phyloP scores from a whole-genome alignment of 2,888 invertebrate genomes.

The Myathropa florea region DNA sequence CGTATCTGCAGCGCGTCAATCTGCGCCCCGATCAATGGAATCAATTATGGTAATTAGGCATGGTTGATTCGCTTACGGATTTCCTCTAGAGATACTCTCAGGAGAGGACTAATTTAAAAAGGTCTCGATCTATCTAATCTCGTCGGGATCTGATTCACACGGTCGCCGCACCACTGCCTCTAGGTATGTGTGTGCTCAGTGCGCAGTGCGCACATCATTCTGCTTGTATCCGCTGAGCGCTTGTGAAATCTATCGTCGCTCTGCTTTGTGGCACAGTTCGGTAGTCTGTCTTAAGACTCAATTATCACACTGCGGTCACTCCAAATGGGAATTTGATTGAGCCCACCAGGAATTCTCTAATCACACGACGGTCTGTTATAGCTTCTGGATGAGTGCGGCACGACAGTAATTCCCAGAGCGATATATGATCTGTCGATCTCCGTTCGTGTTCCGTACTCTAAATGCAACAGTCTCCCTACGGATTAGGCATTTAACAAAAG shows the following conservation, averaged over 20 bases:
- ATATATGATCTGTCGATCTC: conserved; percentile 64
- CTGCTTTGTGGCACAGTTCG: not conserved
- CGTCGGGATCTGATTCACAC: conserved; percentile 61
- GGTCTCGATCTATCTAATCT: conserved; percentile 44
- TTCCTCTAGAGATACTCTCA: conserved; percentile 24
- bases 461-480: conserved; percentile 7
- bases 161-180: conserved; percentile 21
- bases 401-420: conserved; percentile 69
- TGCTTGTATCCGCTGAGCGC: not conserved
- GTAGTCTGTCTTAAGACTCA: conserved; percentile 65
- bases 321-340: conserved; percentile 70
- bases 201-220: not conserved
- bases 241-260: not conserved
- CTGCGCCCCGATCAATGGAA: conserved; percentile 64
- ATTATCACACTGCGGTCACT: conserved; percentile 70
- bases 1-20: conserved; percentile 63
- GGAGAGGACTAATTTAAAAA: conserved; percentile 56
- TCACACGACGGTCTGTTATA: conserved; percentile 49
- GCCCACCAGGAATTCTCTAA: conserved; percentile 69
- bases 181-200: not conserved
- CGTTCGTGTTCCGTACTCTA: conserved; percentile 29
- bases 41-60: conserved; percentile 69
- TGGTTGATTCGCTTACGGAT: conserved; percentile 59
- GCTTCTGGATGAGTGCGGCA: conserved; percentile 70
- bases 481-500: conserved; percentile 50